A percentile compares a stretch with the other conserved stretches of the same genome.
phyloP scores from a whole-genome alignment of 2,113 vertebrate species.

The Peromyscus leucopus region DNA sequence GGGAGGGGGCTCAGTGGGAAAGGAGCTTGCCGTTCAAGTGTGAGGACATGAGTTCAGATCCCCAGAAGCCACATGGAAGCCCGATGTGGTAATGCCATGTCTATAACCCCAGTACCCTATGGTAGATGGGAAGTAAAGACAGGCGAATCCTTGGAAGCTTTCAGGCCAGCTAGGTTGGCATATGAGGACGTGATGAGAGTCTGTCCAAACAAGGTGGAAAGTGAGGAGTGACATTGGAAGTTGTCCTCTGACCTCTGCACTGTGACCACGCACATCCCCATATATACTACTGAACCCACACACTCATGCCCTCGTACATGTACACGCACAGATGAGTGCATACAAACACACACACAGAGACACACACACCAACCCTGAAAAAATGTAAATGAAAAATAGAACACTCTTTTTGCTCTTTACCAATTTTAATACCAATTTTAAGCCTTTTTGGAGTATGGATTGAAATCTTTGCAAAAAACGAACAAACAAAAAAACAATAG shows the following conservation, averaged over 20 bases:
- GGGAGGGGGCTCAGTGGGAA: neutral
- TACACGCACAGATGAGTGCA: neutral
- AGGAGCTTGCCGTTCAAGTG: neutral
- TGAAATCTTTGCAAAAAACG: neutral
- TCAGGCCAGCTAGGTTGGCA: no score
- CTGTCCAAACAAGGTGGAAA: neutral
- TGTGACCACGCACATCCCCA: neutral
- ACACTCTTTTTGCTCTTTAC: neutral
- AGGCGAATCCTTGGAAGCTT: neutral
- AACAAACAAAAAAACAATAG: neutral
- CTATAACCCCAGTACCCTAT: neutral
- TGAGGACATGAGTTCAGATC: neutral
- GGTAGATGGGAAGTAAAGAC: neutral
- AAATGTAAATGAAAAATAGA: neutral
- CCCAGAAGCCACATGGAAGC: neutral
- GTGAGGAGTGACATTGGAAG: neutral
- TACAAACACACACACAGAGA: neutral
- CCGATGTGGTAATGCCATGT: neutral
- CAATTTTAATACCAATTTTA: slow-evolving; percentile 23
- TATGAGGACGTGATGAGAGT: neutral
- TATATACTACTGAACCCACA: neutral
- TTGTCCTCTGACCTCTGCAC: neutral
- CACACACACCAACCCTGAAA: neutral
- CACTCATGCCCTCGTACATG: neutral
- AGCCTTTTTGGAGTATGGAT: neutral